phyloP scores from a whole-genome alignment of 2,113 vertebrate genomes.

The Bubalus kerabau region DNA sequence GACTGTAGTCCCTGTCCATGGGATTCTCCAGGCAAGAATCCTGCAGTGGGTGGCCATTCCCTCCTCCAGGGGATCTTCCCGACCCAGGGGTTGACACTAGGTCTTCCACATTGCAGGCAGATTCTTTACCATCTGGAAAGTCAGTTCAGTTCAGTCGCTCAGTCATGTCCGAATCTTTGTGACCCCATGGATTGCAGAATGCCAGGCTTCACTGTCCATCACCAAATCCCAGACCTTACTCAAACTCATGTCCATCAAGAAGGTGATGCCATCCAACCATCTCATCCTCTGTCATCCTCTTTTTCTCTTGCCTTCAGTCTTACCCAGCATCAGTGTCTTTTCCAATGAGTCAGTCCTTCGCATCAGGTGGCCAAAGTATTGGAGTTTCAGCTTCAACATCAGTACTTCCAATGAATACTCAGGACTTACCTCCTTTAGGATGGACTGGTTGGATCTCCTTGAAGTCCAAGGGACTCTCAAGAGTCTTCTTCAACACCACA shows the following conservation, averaged over 20 bases:
- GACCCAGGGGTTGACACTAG: not conserved
- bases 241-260: not conserved
- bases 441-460: not conserved
- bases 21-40: not conserved
- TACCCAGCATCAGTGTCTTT: not conserved
- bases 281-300: not conserved
- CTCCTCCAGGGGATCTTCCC: not conserved
- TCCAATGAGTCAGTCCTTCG: not conserved
- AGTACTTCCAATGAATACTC: not conserved
- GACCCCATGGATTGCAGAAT: not conserved
- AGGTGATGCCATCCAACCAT: not conserved
- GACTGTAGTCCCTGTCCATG: not conserved
- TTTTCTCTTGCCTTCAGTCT: not conserved
- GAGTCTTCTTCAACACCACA: not conserved
- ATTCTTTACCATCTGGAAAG: not conserved
- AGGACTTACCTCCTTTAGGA: not conserved
- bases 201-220: not conserved
- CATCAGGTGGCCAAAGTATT: not conserved
- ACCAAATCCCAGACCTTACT: not conserved
- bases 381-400: not conserved
- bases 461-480: not conserved
- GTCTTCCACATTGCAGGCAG: not conserved
- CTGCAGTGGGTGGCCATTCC: not conserved
- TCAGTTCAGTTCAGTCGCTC: not conserved
- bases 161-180: not conserved